Base-by-base conservation (phyloP, 2,113 vertebrate genomes). In the Sakesphorus luctuosus region DNA sequence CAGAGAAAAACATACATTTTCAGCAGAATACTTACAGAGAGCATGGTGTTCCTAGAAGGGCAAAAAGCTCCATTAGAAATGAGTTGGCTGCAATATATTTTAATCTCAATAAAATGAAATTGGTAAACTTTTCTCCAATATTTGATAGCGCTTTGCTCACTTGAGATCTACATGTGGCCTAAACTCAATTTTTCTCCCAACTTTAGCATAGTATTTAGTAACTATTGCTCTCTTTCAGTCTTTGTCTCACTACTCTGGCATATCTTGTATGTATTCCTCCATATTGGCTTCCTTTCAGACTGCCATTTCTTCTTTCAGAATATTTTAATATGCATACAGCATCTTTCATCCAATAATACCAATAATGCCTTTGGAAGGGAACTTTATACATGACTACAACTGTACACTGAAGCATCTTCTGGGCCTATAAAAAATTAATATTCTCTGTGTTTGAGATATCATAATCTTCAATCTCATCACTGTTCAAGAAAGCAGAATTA, bases 81-180 rank as follows among this genome's bases (percentile, higher is more conserved):
- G 2, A 38, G 3, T 33, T 44, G 55, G 3, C 21, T 75, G 33
- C 40, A 26, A 40, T 71, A 10, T 24, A 88, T 86, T 84, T 92
- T 66, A 59, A 35, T 83, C 18, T 63, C 33, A 59, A 4, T 25
- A 63, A 74, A 18, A 35, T 36, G 76, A 67, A 90, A 67, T 52
- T 55, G 43, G 4, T n/a, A 61, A 86, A 58, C 4, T 84, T 91
- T 77, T 75, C 20, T 67, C 40, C 19, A 59, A 35, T 61, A 52
- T 75, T 71, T 92, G 12, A 56, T 26, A 90, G 2, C 5, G 40
- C 50, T 77, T 92, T 83, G 2, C 18, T 82, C 35, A 33, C 14
- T 55, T 83, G 23, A 56, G 35, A 67, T 17, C 10, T 36, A 44
- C 0, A 1, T 0, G 0, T 56, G 14, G 6, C 38, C 17, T 65